phyloP scores from a whole-genome alignment of 1,140 invertebrate genomes.

The Charaxes varanes region DNA sequence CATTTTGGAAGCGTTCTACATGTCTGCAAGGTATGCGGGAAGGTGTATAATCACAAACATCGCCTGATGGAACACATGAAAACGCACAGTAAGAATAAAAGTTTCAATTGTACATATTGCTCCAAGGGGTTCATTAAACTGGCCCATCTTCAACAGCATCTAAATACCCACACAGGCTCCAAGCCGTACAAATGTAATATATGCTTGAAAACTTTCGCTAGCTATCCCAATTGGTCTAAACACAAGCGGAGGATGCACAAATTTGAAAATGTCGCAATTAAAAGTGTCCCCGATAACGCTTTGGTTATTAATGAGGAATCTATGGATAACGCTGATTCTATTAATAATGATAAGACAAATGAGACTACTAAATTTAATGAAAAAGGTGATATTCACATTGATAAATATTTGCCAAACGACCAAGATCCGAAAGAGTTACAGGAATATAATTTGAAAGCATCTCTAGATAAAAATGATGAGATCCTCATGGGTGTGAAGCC shows the following conservation, averaged over 20 bases:
- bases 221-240: conserved; percentile 46
- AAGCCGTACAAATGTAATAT: conserved; percentile 42
- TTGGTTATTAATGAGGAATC: conserved; percentile 2
- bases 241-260: conserved; percentile 47
- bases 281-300: conserved; percentile 15
- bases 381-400: no score
- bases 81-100: conserved; percentile 33
- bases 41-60: conserved; percentile 39
- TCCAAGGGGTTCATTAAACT: conserved; percentile 42
- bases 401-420: no score
- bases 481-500: background rate
- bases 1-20: conserved; percentile 53
- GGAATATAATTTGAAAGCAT: no score
- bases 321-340: no score
- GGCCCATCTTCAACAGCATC: conserved; percentile 36
- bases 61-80: conserved; percentile 47
- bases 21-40: conserved; percentile 54
- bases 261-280: conserved; percentile 25
- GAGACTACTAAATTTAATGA: no score
- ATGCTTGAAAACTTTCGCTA: conserved; percentile 48
- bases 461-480: conserved; percentile 1
- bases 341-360: no score
- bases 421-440: no score
- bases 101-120: conserved; percentile 41
- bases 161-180: conserved; percentile 44